Evolutionary conservation across 1,140 invertebrate genomes (phyloP), one percentile per base, ranked within the genome.

Genomic region (Thaumatotibia leucotreta): DNA sequence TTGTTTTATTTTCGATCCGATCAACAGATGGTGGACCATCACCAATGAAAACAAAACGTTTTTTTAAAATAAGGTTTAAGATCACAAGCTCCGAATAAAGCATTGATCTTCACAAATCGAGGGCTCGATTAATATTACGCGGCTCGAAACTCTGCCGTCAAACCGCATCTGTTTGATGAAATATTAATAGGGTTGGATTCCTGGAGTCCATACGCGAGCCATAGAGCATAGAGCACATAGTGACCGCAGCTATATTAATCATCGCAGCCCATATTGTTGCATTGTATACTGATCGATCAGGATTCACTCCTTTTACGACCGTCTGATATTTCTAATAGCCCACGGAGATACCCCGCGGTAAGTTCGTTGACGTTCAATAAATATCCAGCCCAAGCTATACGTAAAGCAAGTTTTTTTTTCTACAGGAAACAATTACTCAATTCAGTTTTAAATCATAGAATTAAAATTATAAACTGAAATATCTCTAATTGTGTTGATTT

Each of bases 161-260:
- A 24, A 31, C 27, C 52, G 66, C 82, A 84, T 84, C 76, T 79
- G 82, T 82, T 80, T 77, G 77, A 85, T 82, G 77, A 82, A 82
- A 83, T 81, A 85, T 85, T 85, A 85, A 85, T 83, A 72, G 78
- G 76, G 72, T 78, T 70, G 74, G 73, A 85, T 85, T 83, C 83
- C 78, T 77, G 72, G 61, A 66, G 64, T 31, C 32, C 58, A 61
- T 66, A 50, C 49, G 62, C 33, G 52, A 61, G 39, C 52, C 33
- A 32, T 61, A 66, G 70, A 73, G 65, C 68, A 73, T 79, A 76
- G 74, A 74, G 78, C 74, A 71, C 77, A 52, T 54, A 70, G 61
- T 64, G 72, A 73, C 68, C 69, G 70, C 68, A 52, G 62, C 63
- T 35, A 61, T 70, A 77, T 77, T 72, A 72, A 75, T 76, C 74